These are phyloP conservation scores for Gerris buenoi DNA, from an alignment of 1,140 invertebrate genomes.

Conservation along the genomic window DNA sequence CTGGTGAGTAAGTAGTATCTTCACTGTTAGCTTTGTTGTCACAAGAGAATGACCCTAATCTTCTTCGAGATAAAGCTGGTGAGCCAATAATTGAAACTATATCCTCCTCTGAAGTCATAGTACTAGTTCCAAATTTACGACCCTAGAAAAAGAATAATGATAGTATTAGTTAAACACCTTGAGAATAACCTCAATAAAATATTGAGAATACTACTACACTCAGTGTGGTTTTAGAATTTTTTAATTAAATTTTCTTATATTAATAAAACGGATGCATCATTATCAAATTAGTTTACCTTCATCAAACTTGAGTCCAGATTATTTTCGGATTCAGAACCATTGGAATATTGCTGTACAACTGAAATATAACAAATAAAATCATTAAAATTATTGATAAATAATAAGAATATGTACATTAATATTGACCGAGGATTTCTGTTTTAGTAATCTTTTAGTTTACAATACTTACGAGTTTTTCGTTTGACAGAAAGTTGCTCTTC, in stretches of 20 bases:
- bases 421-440: no score
- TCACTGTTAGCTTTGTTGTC: conserved; percentile 37
- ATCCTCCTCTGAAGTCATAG: conserved; percentile 43
- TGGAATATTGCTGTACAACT: conserved; percentile 54
- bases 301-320: neutral
- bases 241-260: no score
- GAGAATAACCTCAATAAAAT: no score
- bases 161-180: no score
- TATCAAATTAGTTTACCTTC: no score
- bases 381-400: no score
- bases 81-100: conserved; percentile 44
- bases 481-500: conserved; percentile 58
- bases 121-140: conserved; percentile 35
- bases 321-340: conserved; percentile 55
- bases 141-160: conserved; percentile 26
- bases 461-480: conserved; percentile 39
- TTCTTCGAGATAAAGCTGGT: conserved; percentile 44
- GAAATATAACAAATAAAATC: no score
- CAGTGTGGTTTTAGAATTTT: no score
- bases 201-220: no score
- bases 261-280: no score
- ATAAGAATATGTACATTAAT: no score
- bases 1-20: conserved; percentile 50
- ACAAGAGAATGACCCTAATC: conserved; percentile 48
- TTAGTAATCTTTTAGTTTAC: no score